Conservation (phyloP, 1,140 invertebrate species). For the Eumaeus atala region DNA sequence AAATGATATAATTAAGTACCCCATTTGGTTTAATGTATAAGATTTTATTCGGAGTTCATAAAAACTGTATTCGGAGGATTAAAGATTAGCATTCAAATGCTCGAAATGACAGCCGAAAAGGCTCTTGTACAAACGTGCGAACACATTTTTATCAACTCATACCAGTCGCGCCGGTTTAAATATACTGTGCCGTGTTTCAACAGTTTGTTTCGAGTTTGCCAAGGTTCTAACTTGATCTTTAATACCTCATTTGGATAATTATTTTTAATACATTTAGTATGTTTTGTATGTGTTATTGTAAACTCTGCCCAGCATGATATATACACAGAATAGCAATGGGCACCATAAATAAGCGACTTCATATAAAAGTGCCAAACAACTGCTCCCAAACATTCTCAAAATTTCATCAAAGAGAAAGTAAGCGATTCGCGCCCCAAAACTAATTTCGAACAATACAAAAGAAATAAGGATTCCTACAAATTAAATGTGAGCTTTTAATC, state of each 20-base stretch:
- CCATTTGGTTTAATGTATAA: too few relatives aligned
- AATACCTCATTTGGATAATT: too few relatives aligned
- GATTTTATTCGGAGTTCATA: too few relatives aligned
- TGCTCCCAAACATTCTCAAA: not conserved
- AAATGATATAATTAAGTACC: too few relatives aligned
- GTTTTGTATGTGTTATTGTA: too few relatives aligned
- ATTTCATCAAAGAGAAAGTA: conserved; percentile 2
- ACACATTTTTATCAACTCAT: conserved; percentile 12
- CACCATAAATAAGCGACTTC: too few relatives aligned
- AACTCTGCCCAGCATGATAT: too few relatives aligned
- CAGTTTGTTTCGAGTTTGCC: conserved; percentile 1
- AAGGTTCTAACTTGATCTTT: too few relatives aligned
- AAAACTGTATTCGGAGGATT: not conserved
- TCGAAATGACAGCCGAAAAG: conserved; percentile 7
- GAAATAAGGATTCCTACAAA: conserved; percentile 5
- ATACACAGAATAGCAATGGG: too few relatives aligned
- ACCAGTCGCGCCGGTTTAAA: conserved; percentile 6
- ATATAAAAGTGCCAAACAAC: not conserved
- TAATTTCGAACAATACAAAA: conserved; percentile 7
- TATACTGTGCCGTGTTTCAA: not conserved
- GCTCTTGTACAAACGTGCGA: not conserved
- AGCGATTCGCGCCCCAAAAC: conserved; percentile 1
- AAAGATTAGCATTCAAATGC: conserved; percentile 12
- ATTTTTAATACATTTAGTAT: too few relatives aligned
- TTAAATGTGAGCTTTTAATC: conserved; percentile 10